These are phyloP conservation scores for Myotis yumanensis DNA, from an alignment of 2,113 vertebrate species.

Conservation along the genomic window DNA sequence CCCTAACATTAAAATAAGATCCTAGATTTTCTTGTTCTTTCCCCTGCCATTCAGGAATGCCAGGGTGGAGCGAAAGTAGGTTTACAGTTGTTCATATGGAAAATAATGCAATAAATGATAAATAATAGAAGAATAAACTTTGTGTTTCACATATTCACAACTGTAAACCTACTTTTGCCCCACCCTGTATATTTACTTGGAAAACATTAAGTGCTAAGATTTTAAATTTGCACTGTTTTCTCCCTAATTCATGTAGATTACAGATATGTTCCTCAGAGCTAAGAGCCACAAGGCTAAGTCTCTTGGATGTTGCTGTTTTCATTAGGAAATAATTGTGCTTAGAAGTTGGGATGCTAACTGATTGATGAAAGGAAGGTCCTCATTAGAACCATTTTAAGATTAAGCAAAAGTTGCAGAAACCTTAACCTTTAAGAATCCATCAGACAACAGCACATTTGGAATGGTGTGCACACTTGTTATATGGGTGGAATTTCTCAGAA, in stretches of 20 bases:
- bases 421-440: background rate
- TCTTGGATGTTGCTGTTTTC: background rate
- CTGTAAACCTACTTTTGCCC: background rate
- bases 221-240: constrained; percentile 29
- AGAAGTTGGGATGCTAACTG: constrained; percentile 29
- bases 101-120: background rate
- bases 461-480: background rate
- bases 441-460: background rate
- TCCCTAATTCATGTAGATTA: background rate
- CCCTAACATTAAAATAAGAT: background rate
- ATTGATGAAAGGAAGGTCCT: background rate
- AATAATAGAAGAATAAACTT: background rate
- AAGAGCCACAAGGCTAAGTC: background rate
- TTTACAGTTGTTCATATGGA: background rate
- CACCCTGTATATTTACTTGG: background rate
- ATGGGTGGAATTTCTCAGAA: constrained; percentile 15
- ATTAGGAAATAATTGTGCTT: background rate
- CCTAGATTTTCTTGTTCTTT: background rate
- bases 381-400: constrained; percentile 24
- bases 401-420: background rate
- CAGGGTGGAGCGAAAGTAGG: background rate
- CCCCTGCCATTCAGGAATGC: background rate
- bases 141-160: background rate
- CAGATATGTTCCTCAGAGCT: background rate
- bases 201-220: background rate